phyloP scores from a whole-genome alignment of 2,797 vertebrate species.

The Sebastes kiyomatsui region DNA sequence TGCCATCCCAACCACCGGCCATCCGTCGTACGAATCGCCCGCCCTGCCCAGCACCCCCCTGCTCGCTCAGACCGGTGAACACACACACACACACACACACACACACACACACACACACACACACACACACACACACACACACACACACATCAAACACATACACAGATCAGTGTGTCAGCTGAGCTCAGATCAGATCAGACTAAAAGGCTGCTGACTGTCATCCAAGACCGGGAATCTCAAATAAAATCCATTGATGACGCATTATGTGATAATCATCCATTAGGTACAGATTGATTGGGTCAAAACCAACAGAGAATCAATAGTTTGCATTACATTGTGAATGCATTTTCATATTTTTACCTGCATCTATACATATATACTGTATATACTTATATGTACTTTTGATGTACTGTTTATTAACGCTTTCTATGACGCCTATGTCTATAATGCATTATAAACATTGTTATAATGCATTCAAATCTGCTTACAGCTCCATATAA shows the following conservation, averaged over 20 bases:
- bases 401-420: no score
- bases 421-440: no score
- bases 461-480: no score
- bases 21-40: constrained; percentile 87
- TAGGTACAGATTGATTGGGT: neutral
- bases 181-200: no score
- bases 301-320: neutral
- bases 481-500: no score
- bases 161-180: neutral
- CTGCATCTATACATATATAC: no score
- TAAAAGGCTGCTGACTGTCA: neutral
- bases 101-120: neutral
- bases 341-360: neutral
- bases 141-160: neutral
- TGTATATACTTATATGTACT: no score
- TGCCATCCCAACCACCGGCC: constrained; percentile 79
- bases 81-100: neutral
- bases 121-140: neutral
- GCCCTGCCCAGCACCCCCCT: constrained; percentile 92
- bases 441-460: no score
- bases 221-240: neutral
- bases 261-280: neutral
- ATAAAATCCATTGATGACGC: neutral
- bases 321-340: neutral
- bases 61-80: constrained; percentile 90